Conservation (phyloP, 2,113 vertebrate genomes). For the Crocuta crocuta region DNA sequence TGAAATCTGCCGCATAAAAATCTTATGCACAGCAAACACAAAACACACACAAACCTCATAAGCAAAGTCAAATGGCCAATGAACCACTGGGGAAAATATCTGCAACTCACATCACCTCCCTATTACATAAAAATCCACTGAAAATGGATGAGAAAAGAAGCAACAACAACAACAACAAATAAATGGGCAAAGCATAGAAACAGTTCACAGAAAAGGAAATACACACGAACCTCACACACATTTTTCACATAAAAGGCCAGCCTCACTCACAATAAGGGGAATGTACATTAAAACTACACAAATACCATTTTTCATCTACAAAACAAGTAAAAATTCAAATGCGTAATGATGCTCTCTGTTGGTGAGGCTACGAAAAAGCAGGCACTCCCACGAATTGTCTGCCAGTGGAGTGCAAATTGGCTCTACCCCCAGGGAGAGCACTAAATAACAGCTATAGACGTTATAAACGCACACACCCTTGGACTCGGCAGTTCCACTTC, state of each 20-base stretch:
- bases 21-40: background rate
- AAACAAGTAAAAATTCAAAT: background rate
- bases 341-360: background rate
- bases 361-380: background rate
- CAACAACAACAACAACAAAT: background rate
- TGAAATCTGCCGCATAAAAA: background rate
- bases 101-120: background rate
- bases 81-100: background rate
- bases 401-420: rapidly evolving
- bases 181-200: background rate
- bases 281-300: background rate
- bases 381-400: rapidly evolving
- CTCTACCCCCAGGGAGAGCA: background rate
- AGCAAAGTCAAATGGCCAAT: background rate
- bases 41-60: background rate
- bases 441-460: background rate
- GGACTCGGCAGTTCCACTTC: background rate
- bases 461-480: background rate
- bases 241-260: background rate
- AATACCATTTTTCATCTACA: rapidly evolving
- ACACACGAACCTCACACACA: rapidly evolving
- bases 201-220: background rate
- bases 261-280: background rate
- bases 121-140: background rate
- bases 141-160: background rate